Conservation (phyloP, 2,888 invertebrate species). For the Cantharis flavilabris region DNA sequence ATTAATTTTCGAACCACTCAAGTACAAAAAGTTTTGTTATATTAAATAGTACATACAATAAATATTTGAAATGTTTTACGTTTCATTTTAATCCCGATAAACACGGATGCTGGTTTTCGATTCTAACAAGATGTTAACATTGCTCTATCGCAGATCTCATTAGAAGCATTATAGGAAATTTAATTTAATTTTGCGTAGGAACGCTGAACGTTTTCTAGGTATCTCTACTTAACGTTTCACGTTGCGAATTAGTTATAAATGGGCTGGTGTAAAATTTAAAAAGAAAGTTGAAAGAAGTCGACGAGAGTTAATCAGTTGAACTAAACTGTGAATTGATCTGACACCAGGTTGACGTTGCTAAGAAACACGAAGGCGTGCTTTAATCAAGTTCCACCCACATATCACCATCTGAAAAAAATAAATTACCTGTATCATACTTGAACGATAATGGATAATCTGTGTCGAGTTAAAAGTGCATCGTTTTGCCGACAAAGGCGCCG, state of each 20-base stretch:
- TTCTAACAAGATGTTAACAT: not conserved
- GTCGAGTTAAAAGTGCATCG: constrained; percentile 42
- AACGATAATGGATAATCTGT: constrained; percentile 46
- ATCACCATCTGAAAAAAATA: constrained; percentile 12
- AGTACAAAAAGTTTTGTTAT: too few species aligned
- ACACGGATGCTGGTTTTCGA: not conserved
- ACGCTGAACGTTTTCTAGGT: not conserved
- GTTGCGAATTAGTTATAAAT: not conserved
- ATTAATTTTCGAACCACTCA: too few species aligned
- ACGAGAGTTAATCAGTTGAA: constrained; percentile 40
- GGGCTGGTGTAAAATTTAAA: not conserved
- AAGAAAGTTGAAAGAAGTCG: not conserved
- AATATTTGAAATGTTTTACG: not conserved
- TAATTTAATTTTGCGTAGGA: not conserved
- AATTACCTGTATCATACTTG: constrained; percentile 40
- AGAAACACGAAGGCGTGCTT: constrained; percentile 46
- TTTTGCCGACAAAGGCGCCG: constrained; percentile 42
- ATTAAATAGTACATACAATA: too few species aligned
- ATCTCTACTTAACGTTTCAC: not conserved
- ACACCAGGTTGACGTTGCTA: constrained; percentile 49
- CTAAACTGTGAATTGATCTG: constrained; percentile 48
- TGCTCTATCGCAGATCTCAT: not conserved
- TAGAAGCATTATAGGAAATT: not conserved
- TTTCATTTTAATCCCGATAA: not conserved
- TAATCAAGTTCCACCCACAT: constrained; percentile 20